Base-by-base conservation (phyloP, 1,140 invertebrate species). In the Panulirus ornatus region DNA sequence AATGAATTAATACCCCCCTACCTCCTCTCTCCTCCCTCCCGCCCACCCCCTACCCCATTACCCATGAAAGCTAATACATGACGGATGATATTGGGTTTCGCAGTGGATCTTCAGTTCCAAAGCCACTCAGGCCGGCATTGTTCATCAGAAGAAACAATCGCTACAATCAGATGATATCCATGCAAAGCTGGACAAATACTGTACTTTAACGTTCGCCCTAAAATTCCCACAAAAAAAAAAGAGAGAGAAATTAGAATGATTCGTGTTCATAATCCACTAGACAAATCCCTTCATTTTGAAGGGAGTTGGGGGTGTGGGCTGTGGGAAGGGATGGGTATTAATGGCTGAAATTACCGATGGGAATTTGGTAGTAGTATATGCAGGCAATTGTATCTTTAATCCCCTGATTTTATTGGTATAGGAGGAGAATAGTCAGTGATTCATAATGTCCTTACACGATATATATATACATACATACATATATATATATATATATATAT, bases 171-270 rank as follows among this genome's bases (percentile, higher is more conserved):
- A 75, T 83, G 58, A 73, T 89, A 75, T 89, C 87, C 87, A 89
- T 89, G 79, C 79, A 89, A 89, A 89, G 83, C 70, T 89, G 70
- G 81, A 76, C 87, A 89, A 89, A 89, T 83, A 84, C 87, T 71
- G 44, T 82, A 73, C 87, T 89, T 89, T 84, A n/a, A 42, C 87
- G 27, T 70, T 16, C n/a, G 40, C 79, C n/a, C 87, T 89, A 89
- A 89, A 89, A 89, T 89, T 71, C 79, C 58, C 66, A 54, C 14
- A 54, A 42, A 36, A 47, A 1, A 54, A 44, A 58, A 75, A 66
- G 22, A 47, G 38, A 51, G 34, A 84, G 63, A 82, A 79, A 40
- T 82, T 34, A 76, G 51, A 88, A 79, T 79, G 75, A 63, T 36
- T 51, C 40, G 73, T 42, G 85, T 63, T 75, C 66, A 88, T 79